Evolutionary conservation across 1,140 invertebrate genomes (phyloP), one percentile per base, ranked within the genome.

Genomic region (Procambarus virginalis): DNA sequence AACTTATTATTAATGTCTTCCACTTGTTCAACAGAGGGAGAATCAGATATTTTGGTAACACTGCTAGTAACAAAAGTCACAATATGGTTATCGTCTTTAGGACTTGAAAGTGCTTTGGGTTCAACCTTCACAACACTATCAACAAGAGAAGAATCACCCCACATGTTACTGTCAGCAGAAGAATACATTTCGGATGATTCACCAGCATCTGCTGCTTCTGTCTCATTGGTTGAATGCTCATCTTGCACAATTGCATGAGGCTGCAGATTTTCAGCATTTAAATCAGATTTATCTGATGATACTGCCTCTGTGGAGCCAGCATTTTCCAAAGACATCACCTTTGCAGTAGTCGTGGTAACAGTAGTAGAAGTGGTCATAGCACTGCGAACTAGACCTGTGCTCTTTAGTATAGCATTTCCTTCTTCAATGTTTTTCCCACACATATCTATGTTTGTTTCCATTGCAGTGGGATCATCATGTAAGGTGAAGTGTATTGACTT

Each of bases 61-160:
- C 12, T 86, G 55, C 34, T 79, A 17, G 76, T 64, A 20, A 79
- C 76, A 12, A 22, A 6, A 77, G 55, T 64, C 14, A 49, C 75
- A 64, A 34, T 68, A n/a, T 64, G 75, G 17, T 86, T 75, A 58
- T 68, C 58, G 17, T 64, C 76, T 20, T 45, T 34, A 78, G 55
- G 5, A 34, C 58, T 22, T 64, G 17, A 64, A 22, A 34, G 48
- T 64, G 20, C 20, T 84, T 75, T 68, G 45, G 68, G 82, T 45
- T 89, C 88, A 83, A 84, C 88, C 51, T 34, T 55, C 34, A 89
- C 80, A 48, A 89, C 88, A 84, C 88, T 89, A 49, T 84, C 81
- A 22, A 79, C 60, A 49, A 89, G 45, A 17, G 81, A 48, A 77
- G 81, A 77, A 34, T 89, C 87, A 22, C 70, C 80, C 88, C 88